Conservation (phyloP, 2,797 vertebrate genomes). For the Kryptolebias ocellatus region DNA sequence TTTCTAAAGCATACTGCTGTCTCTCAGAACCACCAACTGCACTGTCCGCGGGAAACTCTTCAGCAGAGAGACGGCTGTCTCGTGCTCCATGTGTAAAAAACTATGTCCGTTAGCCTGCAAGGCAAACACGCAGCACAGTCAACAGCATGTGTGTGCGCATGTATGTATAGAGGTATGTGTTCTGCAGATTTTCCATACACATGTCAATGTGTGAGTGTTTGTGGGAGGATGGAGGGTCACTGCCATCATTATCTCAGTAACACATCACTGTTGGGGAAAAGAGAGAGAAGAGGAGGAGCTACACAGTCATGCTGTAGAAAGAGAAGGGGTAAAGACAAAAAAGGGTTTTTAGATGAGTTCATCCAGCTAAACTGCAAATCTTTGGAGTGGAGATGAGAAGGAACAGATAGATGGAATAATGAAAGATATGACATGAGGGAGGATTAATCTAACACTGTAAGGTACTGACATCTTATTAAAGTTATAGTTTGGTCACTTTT, state of each 20-base stretch:
- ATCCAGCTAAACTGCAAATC: conserved; percentile 78
- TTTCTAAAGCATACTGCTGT: conserved; percentile 88
- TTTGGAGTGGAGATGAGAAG: conserved; percentile 77
- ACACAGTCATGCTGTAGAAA: conserved; percentile 84
- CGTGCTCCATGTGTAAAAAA: conserved; percentile 99
- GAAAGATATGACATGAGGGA: conserved; percentile 21
- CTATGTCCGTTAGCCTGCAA: conserved; percentile 99
- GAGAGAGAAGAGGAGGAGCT: conserved; percentile 79
- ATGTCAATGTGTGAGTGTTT: conserved; percentile 43
- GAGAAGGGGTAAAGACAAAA: conserved; percentile 79
- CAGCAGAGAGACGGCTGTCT: conserved; percentile 97
- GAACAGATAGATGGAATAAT: conserved; percentile 29
- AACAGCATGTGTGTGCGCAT: conserved; percentile 72
- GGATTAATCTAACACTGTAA: conserved; percentile 8
- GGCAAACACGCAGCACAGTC: conserved; percentile 80
- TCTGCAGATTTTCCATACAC: conserved; percentile 51
- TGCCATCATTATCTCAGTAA: conserved; percentile 84
- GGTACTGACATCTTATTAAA: conserved; percentile 6
- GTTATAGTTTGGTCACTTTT: too few species aligned
- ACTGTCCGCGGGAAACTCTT: conserved; percentile 99
- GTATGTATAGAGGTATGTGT: conserved; percentile 57
- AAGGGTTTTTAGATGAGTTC: conserved; percentile 79
- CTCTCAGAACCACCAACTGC: conserved; percentile 99
- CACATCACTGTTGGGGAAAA: conserved; percentile 82
- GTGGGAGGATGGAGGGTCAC: conserved; percentile 71